Conservation (phyloP, 2,797 vertebrate genomes). For the Setipinna tenuifilis region DNA sequence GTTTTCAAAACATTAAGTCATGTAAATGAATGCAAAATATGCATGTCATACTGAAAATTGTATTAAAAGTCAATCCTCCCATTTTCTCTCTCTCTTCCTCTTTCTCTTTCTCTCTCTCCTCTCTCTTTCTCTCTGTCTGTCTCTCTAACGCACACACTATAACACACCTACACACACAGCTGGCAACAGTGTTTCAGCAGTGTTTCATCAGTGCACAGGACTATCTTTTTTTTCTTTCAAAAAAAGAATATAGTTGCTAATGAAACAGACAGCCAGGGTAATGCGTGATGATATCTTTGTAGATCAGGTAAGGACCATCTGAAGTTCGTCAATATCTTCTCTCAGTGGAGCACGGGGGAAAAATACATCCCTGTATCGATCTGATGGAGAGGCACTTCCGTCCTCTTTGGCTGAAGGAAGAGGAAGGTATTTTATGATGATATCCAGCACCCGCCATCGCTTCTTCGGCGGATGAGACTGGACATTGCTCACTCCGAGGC, state of each 20-base stretch:
- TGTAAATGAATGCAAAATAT: background rate
- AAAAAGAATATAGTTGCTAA: background rate
- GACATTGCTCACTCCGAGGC: background rate
- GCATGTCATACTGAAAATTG: background rate
- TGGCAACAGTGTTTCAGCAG: background rate
- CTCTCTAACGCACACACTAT: background rate
- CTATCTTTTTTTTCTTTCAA: background rate
- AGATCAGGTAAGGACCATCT: constrained; percentile 9
- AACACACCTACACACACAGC: background rate
- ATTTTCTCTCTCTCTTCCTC: no score
- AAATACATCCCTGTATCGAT: constrained; percentile 10
- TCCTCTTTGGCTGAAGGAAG: background rate
- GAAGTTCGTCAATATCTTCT: constrained; percentile 14
- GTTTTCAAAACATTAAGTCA: background rate
- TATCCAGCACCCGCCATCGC: background rate
- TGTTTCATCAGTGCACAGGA: background rate
- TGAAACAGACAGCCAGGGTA: background rate
- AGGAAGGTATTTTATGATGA: background rate
- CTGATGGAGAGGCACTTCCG: background rate
- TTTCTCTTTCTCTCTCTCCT: no score
- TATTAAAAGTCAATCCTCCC: background rate
- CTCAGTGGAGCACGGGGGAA: background rate
- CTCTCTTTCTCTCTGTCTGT: no score
- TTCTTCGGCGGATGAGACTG: background rate
- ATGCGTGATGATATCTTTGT: constrained; percentile 11